Base-by-base conservation (phyloP, 2,797 vertebrate genomes). In the Eospalax fontanierii region DNA sequence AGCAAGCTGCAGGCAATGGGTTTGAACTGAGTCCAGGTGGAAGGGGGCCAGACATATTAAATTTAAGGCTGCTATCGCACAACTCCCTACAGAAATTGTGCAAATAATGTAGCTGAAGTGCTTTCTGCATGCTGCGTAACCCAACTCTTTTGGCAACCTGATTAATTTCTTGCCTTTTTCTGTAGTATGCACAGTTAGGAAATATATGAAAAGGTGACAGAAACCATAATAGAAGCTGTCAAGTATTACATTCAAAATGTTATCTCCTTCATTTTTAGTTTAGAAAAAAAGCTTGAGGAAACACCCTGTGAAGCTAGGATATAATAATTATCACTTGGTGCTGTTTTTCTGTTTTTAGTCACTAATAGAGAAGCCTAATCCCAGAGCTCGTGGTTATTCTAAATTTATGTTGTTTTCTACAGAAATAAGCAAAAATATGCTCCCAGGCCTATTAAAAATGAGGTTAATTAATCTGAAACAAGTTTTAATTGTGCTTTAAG, bases 11-110 rank as follows among this genome's bases (percentile, higher is more conserved):
- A 98, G 97, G 98, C 98, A 97, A 97, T 0, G 84, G 94, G 95
- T 98, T 98, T 98, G 98, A 98, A 98, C 86, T 35, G 89, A 97
- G 93, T 98, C 98, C 98, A 98, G 97, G 97, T 98, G 98, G 98
- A 98, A 97, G 94, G 93, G 95, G 95, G 98, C 98, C 98, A 98
- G 98, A 96, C 95, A 88, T 83, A 68, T 98, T 98, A 98, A 98
- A 98, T 98, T 98, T 98, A 98, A 98, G 97, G 97, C 97, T 96
- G 98, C 97, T 97, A 88, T 98, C 98, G 98, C 97, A 97, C 96
- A 98, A 97, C 97, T 98, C 98, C 98, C 98, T 97, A 94, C 90
- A 98, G 98, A 98, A 97, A 98, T 80, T 98, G 98, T 97, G 97
- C 97, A 98, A 98, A 98, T 98, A 98, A 98, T 97, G 86, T 98